Conservation (phyloP, 2,113 vertebrate species). For the Atherinomorus stipes region DNA sequence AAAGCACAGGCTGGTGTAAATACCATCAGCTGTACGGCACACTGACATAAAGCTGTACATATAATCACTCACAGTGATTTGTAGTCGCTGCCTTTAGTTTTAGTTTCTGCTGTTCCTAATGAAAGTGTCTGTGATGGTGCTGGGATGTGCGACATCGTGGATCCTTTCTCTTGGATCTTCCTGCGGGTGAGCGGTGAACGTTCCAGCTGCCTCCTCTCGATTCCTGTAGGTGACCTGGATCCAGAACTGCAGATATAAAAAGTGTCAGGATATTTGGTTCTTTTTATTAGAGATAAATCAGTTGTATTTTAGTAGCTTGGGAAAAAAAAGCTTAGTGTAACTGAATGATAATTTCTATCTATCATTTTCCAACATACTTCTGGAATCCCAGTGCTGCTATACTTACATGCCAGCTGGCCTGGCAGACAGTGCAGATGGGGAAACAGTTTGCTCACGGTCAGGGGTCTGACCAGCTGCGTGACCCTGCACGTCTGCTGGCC, state of each 20-base stretch:
- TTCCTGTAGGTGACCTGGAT: conserved; percentile 90
- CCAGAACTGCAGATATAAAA: conserved; percentile 83
- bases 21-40: too few species aligned
- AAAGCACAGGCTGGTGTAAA: too few species aligned
- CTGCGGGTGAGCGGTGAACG: conserved; percentile 89
- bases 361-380: too few species aligned
- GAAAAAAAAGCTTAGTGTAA: too few species aligned
- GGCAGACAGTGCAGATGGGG: conserved; percentile 85
- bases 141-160: conserved; percentile 33
- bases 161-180: conserved; percentile 64
- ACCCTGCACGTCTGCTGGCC: conserved; percentile 70
- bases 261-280: not conserved
- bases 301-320: not conserved
- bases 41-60: too few species aligned
- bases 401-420: conserved; percentile 91
- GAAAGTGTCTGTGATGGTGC: conserved; percentile 16
- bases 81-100: conserved; percentile 49
- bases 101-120: conserved; percentile 30
- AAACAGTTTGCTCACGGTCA: conserved; percentile 84
- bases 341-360: not conserved
- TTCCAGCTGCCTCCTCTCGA: conserved; percentile 74
- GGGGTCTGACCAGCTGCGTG: conserved; percentile 78
- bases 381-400: not conserved
- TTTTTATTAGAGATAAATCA: not conserved
- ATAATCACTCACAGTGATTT: conserved; percentile 51